Evolutionary conservation across 2,888 invertebrate genomes (phyloP), one percentile per base, ranked within the genome.

Genomic region (Caenorhabditis drosophilae): DNA sequence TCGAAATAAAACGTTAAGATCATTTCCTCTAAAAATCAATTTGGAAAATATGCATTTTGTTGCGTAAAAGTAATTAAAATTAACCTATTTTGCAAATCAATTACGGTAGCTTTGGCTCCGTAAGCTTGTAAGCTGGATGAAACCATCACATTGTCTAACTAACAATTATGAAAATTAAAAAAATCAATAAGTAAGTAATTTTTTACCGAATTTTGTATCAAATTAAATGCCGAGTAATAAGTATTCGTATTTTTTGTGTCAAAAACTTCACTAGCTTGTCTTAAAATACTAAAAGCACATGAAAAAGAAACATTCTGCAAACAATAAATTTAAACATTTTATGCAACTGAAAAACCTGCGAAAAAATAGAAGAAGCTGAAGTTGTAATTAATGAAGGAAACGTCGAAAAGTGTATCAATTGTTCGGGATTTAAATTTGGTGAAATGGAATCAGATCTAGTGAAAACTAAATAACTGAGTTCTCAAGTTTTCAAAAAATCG

Each of bases 81-180:
- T 53, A n/a, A 66, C 71, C 66, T 67, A 51, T 72, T 72, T 26
- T 52, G 62, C 46, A 72, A 54, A 53, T 67, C 59, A 2, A 44
- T 54, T 34, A 72, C 22, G 1, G 38, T 53, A 15, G 60, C 63
- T n/a, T 50, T 56, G 31, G 61, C 63, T 26, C 57, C 67, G 23
- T 55, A 53, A 4, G 57, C 53, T 25, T 44, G 47, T 6, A 72
- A 31, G n/a, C 57, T 40, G 11, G 69, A 69, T n/a, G 50, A 46
- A 27, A 50, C 52, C 18, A 72, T 62, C 12, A 58, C 49, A 23
- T 63, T 62, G 31, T 61, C 57, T 16, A 72, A 20, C 67, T 69
- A 25, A 64, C 41, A 22, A 51, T 26, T 25, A 45, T 45, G 9
- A 27, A 7, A 38, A 11, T 6, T 27, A 22, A 9, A 12, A 34